phyloP scores from a whole-genome alignment of 53 echinoderm and acorn worm genomes.

The Arbacia lixula region DNA sequence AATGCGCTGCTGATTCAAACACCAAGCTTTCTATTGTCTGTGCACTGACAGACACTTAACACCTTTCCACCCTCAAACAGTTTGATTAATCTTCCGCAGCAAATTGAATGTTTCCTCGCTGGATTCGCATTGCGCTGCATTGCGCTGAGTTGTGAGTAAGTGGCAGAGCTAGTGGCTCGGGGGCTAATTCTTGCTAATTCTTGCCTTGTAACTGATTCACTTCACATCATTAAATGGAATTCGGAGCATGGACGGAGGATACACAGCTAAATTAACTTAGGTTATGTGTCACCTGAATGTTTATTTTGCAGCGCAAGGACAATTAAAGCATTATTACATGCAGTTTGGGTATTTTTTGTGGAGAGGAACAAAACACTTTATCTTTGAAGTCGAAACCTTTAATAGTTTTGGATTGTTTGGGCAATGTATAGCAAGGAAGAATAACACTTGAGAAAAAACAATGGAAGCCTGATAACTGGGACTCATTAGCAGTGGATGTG shows the following conservation, averaged over 20 bases:
- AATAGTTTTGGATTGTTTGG: no score
- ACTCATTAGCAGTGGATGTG: background rate
- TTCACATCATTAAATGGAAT: conserved; percentile 13
- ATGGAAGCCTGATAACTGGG: no score
- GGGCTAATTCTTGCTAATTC: conserved; percentile 33
- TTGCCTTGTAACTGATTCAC: conserved; percentile 33
- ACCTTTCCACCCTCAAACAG: conserved; percentile 9
- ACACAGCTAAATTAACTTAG: conserved; percentile 45
- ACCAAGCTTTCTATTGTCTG: conserved; percentile 37
- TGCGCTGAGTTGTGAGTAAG: conserved; percentile 25
- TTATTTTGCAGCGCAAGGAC: conserved; percentile 18
- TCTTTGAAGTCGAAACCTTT: no score
- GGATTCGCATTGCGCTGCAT: no score
- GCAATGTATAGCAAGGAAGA: no score
- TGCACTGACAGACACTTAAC: conserved; percentile 44
- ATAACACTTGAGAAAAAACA: no score
- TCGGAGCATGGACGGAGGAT: background rate
- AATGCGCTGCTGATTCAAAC: conserved; percentile 28
- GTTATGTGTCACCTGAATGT: conserved; percentile 3
- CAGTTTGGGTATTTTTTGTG: no score
- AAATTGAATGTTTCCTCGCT: conserved; percentile 53
- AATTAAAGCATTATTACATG: no score
- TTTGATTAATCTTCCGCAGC: conserved; percentile 40
- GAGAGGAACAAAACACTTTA: no score
- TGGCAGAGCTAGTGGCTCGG: conserved; percentile 21